Base-by-base conservation (phyloP, 1,140 invertebrate genomes). In the Drosophila willistoni region DNA sequence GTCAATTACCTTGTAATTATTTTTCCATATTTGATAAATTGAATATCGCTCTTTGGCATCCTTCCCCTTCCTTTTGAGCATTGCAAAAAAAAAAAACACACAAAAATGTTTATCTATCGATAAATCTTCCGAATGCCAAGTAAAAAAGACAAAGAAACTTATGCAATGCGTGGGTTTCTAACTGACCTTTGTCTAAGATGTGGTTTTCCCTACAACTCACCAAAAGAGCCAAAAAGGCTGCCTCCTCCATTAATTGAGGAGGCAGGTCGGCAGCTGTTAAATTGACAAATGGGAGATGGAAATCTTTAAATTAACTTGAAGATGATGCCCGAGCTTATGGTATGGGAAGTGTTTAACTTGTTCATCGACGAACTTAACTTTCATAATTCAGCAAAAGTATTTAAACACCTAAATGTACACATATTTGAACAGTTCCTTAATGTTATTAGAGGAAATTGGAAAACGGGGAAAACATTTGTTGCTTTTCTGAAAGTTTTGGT, bases 1-100 rank as follows among this genome's bases (percentile, higher is more conserved):
- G 83, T 87, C 85, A 87, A 87, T 89, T 84, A 81, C 80, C 73
- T 79, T 79, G 80, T 90, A 89, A 87, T 89, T 89, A 87, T 89
- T 87, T 87, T 70, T 57, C 19, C 67, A 72, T 77, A 64, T 80
- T 84, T 87, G 77, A 89, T 89, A 87, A 87, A 87, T 87, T 87
- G 83, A 89, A 87, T 87, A 89, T 89, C 73, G 68, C 63, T 64
- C 39, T 47, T 39, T 54, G n/a, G 59, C 29, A 25, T 64, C 25
- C 29, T 29, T 29, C 29, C 6, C 29, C 29, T 25, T 39, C 6
- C 29, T 39, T 51, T 29, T 44, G 51, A 9, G 39, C 17, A 5
- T 36, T 68, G 67, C 71, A 64, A 62, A 3, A 29, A 6, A 29
- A 6, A 29, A 1, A 29, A 0, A 29, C 5, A 29, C 29, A 5